Evolutionary conservation across 2,888 invertebrate genomes (phyloP).

Genomic region (Volucella bombylans): DNA sequence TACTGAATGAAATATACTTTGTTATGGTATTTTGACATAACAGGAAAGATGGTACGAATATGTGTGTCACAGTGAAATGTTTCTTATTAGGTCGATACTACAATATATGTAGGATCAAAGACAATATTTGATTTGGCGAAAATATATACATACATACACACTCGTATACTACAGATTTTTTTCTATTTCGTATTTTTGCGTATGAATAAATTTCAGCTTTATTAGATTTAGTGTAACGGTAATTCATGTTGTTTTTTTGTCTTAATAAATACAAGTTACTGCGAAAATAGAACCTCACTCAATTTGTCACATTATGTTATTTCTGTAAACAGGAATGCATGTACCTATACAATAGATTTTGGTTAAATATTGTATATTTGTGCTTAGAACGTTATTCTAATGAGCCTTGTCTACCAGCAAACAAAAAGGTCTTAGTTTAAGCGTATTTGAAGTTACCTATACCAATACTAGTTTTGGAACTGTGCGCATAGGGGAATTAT

Average conservation of each 20-base stretch:
- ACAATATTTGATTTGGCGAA: slow-evolving; percentile 59
- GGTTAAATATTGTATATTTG: too few species aligned
- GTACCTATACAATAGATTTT: too few species aligned
- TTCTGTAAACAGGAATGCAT: too few species aligned
- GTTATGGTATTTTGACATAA: slow-evolving; percentile 33
- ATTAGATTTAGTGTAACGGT: slow-evolving; percentile 7
- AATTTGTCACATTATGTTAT: too few species aligned
- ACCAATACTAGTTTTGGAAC: too few species aligned
- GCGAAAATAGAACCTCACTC: slow-evolving; percentile 6
- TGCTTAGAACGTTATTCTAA: too few species aligned
- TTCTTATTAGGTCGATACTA: slow-evolving; percentile 58
- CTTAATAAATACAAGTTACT: slow-evolving; percentile 1
- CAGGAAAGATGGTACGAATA: slow-evolving; percentile 7
- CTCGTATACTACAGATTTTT: too few species aligned
- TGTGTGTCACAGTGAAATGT: slow-evolving; percentile 53
- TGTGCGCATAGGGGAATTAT: too few species aligned
- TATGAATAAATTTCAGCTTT: slow-evolving; percentile 54
- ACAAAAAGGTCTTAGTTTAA: too few species aligned
- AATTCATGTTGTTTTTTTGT: slow-evolving; percentile 8
- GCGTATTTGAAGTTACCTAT: too few species aligned
- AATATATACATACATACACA: neutral
- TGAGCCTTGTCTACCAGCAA: too few species aligned
- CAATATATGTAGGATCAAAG: slow-evolving; percentile 38
- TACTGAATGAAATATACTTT: slow-evolving; percentile 48
- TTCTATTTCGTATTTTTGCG: neutral